Base-by-base conservation (phyloP, 2,888 invertebrate genomes). In the Xestia ashworthii region DNA sequence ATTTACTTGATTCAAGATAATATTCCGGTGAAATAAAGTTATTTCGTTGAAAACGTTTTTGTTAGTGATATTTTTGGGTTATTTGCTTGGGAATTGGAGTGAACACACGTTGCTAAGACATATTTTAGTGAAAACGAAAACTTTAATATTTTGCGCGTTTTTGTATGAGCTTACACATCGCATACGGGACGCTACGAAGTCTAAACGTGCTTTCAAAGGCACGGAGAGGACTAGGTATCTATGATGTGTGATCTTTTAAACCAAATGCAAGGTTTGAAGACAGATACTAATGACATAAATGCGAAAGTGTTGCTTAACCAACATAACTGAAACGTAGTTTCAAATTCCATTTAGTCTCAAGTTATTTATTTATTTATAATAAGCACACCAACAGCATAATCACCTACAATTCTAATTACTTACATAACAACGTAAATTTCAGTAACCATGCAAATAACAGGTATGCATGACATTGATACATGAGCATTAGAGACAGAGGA, bases 1-100 rank as follows among this genome's bases (percentile, higher is more conserved):
- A 53, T 80, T 82, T 68, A 68, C 48, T 62, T 46, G 44, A 53
- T 66, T 53, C 41, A 58, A 66, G 44, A 82, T 76, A 66, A 44
- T 76, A 67, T 82, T 77, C 44, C 5, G 16, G 0, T 19, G n/a
- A 76, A 78, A 50, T 22, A 12, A 50, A 14, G 22, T 11, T 50
- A 58, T 58, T 50, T 22, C 48, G 6, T 41, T 81, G 41, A 48
- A 32, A 48, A 0, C 0, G 32, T n/a, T 75, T 58, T 50, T 44
- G 16, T n/a, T 22, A 9, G 25, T 12, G 12, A 74, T 32, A 32
- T 46, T 25, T 19, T 64, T 25, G 25, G 3, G 44, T 46, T 38
- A 72, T 32, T 69, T 38, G 3, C 16, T 50, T 0, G 5, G 8
- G 19, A 25, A 22, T 58, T 41, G 3, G n/a, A 6, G 5, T 72